Evolutionary conservation across 2,113 vertebrate genomes (phyloP).

Genomic region (Herpetotheres cachinnans): DNA sequence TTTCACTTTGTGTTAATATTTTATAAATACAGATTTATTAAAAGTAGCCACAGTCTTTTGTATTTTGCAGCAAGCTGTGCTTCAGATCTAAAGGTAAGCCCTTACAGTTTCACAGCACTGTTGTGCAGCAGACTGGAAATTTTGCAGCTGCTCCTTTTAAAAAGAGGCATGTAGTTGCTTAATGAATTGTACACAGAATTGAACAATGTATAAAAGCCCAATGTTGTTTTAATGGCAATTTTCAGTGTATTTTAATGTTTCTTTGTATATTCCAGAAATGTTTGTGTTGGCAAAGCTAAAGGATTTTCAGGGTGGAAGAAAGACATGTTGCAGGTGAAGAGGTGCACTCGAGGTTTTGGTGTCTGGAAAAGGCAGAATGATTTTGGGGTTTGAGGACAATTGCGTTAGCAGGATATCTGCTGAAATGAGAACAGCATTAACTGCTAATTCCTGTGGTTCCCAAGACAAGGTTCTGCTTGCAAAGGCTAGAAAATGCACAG

Average conservation of each 20-base stretch:
- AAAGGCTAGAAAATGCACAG: background rate
- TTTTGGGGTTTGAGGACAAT: background rate
- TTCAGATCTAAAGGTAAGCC: background rate
- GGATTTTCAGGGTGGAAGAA: background rate
- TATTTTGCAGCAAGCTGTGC: background rate
- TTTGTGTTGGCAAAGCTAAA: background rate
- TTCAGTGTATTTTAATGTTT: background rate
- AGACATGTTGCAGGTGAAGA: background rate
- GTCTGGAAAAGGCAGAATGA: background rate
- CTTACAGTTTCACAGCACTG: background rate
- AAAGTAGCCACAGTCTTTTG: background rate
- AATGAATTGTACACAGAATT: background rate
- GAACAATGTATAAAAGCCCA: background rate
- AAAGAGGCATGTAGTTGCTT: background rate
- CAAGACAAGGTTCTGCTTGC: accelerated
- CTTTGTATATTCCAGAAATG: background rate
- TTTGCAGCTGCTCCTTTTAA: background rate
- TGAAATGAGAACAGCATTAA: background rate
- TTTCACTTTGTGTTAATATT: background rate
- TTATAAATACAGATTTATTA: background rate
- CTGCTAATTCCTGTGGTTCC: background rate
- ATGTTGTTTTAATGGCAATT: background rate
- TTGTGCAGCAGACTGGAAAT: background rate
- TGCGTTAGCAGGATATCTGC: background rate
- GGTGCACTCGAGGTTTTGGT: background rate